Evolutionary conservation across 1,140 invertebrate genomes (phyloP).

Genomic region (Vanessa atalanta): DNA sequence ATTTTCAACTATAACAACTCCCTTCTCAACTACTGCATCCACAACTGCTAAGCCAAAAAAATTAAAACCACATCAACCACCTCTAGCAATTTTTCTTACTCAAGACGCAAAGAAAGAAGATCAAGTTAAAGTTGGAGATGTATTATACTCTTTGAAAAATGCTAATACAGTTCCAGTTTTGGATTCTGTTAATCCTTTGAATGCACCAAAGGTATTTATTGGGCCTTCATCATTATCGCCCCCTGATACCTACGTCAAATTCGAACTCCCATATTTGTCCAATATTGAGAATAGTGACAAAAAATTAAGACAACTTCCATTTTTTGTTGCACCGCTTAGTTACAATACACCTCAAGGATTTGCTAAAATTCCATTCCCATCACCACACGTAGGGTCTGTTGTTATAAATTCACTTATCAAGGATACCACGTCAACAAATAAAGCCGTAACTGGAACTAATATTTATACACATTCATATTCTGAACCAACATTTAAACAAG

Average conservation of each 20-base stretch:
- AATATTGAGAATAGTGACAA: constrained; percentile 87
- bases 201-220: constrained; percentile 88
- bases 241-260: constrained; percentile 88
- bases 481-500: constrained; percentile 41
- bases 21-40: constrained; percentile 72
- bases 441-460: constrained; percentile 42
- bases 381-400: constrained; percentile 91
- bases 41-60: constrained; percentile 81
- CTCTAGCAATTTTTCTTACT: constrained; percentile 88
- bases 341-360: constrained; percentile 90
- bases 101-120: constrained; percentile 74
- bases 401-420: constrained; percentile 83
- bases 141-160: constrained; percentile 84
- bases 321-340: constrained; percentile 91
- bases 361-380: constrained; percentile 90
- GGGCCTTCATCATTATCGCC: constrained; percentile 87
- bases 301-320: constrained; percentile 87
- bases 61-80: constrained; percentile 89
- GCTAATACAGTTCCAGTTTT: constrained; percentile 88
- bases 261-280: constrained; percentile 90
- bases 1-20: constrained; percentile 68
- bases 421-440: constrained; percentile 44
- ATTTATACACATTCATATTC: constrained; percentile 54
- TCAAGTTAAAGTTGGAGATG: constrained; percentile 84
- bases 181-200: constrained; percentile 84